Percentiles rank a stretch among this genome's conserved stretches.
Evolutionary conservation across 2,113 vertebrate species (phyloP).

Genomic region (Hiodon tergisus): DNA sequence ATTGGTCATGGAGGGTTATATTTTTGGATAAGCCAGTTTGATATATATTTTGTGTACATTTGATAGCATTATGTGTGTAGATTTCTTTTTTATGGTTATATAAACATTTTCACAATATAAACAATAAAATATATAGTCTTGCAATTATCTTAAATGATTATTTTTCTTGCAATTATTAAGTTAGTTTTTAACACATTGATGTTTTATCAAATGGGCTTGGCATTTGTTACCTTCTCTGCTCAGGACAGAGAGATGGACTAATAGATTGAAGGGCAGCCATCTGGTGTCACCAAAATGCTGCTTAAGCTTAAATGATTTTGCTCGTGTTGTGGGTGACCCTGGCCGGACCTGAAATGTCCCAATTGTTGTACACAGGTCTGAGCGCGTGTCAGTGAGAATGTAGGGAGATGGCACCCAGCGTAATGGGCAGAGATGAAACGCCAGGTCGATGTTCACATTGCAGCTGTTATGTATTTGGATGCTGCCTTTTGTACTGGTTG

Average conservation of each 20-base stretch:
- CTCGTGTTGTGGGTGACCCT: not conserved
- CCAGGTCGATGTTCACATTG: not conserved
- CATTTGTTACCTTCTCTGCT: not conserved
- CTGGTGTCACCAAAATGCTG: slow-evolving; percentile 13
- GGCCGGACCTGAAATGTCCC: not conserved
- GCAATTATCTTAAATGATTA: no score
- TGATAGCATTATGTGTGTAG: no score
- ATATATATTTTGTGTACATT: no score
- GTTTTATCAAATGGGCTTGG: no score
- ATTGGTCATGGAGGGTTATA: not conserved
- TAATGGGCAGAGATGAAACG: not conserved
- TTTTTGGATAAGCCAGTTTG: no score
- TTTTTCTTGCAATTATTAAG: no score
- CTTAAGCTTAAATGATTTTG: not conserved
- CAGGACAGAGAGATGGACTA: not conserved
- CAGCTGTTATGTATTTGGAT: not conserved
- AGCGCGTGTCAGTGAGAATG: no score
- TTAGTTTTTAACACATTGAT: no score
- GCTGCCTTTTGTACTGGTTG: slow-evolving; percentile 4
- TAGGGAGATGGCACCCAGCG: not conserved
- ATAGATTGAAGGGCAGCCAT: slow-evolving; percentile 17
- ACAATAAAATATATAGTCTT: no score
- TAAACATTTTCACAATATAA: no score
- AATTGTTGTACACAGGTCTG: not conserved
- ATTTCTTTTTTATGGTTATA: no score